Evolutionary conservation across 2,797 vertebrate genomes (phyloP).

Genomic region (Hoplostethus mediterraneus): DNA sequence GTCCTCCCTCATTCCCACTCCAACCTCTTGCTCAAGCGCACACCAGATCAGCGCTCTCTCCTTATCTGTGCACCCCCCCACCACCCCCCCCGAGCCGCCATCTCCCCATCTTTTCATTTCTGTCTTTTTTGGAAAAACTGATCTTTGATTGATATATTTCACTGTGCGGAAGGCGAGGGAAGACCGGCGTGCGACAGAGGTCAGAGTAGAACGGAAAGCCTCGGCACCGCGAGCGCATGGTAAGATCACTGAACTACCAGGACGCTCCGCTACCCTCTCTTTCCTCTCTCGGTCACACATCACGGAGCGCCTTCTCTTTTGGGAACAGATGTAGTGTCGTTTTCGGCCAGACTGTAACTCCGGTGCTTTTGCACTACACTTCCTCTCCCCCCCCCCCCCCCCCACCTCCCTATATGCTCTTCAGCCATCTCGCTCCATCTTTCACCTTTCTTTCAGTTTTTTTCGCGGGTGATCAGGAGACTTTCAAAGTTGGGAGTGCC

Average conservation of each 20-base stretch:
- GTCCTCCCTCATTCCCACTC: neutral
- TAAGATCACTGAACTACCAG: conserved; percentile 23
- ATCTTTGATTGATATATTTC: conserved; percentile 7
- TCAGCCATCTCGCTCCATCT: conserved; percentile 40
- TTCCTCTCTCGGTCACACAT: conserved; percentile 18
- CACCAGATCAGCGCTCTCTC: conserved; percentile 1
- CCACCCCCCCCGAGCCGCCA: neutral
- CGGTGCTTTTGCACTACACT: neutral
- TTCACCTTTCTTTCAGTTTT: conserved; percentile 41
- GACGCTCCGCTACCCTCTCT: conserved; percentile 1
- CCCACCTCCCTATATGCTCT: neutral
- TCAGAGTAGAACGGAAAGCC: conserved; percentile 38
- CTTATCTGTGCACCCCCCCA: no score
- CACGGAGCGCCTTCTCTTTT: conserved; percentile 38
- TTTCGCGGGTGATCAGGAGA: conserved; percentile 25
- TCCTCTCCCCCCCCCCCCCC: neutral
- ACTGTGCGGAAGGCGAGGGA: neutral
- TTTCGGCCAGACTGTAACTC: conserved; percentile 32
- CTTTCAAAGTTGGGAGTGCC: conserved; percentile 12
- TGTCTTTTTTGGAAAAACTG: conserved; percentile 1
- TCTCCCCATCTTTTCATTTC: neutral
- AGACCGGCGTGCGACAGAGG: conserved; percentile 11
- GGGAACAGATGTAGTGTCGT: conserved; percentile 50
- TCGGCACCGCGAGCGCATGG: neutral
- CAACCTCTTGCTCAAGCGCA: neutral